Conservation (phyloP, 1,140 invertebrate species). For the Eufriesea mexicana region DNA sequence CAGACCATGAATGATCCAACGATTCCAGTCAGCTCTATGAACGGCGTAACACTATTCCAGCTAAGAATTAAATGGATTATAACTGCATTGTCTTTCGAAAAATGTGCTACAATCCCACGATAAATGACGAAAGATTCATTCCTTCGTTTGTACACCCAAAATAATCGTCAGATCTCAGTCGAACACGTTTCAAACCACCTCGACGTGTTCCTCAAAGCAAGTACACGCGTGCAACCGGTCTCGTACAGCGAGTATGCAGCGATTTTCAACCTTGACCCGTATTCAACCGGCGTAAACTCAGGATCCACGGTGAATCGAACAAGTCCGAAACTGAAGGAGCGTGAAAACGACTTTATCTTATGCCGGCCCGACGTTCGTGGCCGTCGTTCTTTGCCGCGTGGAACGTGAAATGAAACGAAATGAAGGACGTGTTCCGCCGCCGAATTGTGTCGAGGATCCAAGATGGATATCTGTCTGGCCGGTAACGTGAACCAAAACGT, state of each 20-base stretch:
- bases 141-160: background rate
- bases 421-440: conserved; percentile 71
- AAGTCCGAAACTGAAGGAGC: conserved; percentile 28
- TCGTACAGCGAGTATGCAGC: conserved; percentile 44
- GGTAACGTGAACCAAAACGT: conserved; percentile 39
- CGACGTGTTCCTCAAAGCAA: background rate
- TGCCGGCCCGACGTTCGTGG: background rate
- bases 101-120: too few species aligned
- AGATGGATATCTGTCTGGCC: conserved; percentile 50
- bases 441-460: conserved; percentile 76
- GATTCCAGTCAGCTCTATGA: background rate
- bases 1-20: background rate
- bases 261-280: conserved; percentile 76
- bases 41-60: background rate
- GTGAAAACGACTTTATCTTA: conserved; percentile 55
- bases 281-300: conserved; percentile 64
- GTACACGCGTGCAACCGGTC: conserved; percentile 6
- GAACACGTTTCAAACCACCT: background rate
- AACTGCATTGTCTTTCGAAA: too few species aligned
- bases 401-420: conserved; percentile 71
- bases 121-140: background rate
- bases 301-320: conserved; percentile 65
- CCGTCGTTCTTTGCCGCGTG: conserved; percentile 30
- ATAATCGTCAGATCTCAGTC: background rate
- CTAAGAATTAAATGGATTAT: background rate